A percentile compares a stretch with the other conserved stretches of the same genome.
Conservation (phyloP, 2,888 invertebrate species). For the Cerastis leucographa region DNA sequence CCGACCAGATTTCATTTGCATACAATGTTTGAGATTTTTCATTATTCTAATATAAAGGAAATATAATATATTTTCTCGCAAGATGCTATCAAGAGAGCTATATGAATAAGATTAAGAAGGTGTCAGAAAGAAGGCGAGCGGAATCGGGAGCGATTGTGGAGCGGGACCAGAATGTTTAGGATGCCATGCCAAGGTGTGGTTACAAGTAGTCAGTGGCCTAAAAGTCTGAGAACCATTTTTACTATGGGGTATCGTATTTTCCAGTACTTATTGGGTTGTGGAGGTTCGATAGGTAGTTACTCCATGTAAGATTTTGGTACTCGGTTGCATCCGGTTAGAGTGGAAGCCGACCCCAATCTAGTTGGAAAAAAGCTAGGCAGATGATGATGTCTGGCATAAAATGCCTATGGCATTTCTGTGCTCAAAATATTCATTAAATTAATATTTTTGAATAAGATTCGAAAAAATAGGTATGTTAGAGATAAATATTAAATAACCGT, state of each 20-base stretch:
- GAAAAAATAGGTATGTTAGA: not conserved
- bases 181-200: not conserved
- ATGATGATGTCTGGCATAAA: too few species aligned
- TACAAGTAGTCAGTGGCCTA: too few species aligned
- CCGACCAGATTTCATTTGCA: constrained; percentile 44
- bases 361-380: too few species aligned
- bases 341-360: too few species aligned
- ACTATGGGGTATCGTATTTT: too few species aligned
- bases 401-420: not conserved
- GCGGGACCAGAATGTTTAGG: not conserved
- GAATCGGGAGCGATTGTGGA: not conserved
- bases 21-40: constrained; percentile 50
- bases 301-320: too few species aligned
- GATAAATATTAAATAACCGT: not conserved
- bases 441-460: not conserved
- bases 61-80: constrained; percentile 37
- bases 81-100: constrained; percentile 12
- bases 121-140: not conserved
- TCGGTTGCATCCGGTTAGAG: too few species aligned
- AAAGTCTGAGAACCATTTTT: too few species aligned
- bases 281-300: too few species aligned
- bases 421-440: not conserved
- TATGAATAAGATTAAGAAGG: constrained; percentile 22
- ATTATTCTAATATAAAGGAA: constrained; percentile 37
- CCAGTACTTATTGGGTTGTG: too few species aligned